These are phyloP conservation scores for Bruchidius siliquastri DNA, from an alignment of 2,888 invertebrate genomes.

Conservation along the genomic window DNA sequence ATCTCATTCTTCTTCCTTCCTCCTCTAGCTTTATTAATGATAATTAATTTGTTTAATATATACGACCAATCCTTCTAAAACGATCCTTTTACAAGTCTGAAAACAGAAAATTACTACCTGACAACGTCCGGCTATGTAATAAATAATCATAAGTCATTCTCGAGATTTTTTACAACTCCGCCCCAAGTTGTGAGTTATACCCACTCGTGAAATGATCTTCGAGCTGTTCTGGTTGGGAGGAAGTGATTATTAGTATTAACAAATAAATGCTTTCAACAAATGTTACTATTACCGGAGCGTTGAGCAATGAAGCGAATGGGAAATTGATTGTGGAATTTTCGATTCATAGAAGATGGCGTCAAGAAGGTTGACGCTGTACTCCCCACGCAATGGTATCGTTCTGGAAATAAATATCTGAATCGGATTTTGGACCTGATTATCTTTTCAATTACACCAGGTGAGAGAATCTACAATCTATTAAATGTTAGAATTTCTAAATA, in stretches of 20 bases:
- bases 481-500: too few species aligned
- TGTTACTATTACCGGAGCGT: background rate
- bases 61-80: background rate
- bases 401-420: too few species aligned
- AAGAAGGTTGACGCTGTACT: too few species aligned
- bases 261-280: background rate
- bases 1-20: background rate
- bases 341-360: too few species aligned
- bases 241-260: background rate
- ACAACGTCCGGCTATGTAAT: background rate
- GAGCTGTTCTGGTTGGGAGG: background rate
- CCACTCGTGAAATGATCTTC: background rate
- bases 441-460: too few species aligned
- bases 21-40: background rate
- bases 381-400: too few species aligned
- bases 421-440: too few species aligned
- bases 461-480: too few species aligned
- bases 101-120: background rate
- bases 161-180: background rate
- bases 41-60: background rate
- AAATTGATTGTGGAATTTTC: background rate
- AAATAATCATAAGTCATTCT: background rate
- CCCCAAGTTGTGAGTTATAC: background rate
- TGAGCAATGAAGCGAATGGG: background rate
- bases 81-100: background rate